Evolutionary conservation across 2,113 vertebrate genomes (phyloP).

Genomic region (Urocynchramus pylzowi): DNA sequence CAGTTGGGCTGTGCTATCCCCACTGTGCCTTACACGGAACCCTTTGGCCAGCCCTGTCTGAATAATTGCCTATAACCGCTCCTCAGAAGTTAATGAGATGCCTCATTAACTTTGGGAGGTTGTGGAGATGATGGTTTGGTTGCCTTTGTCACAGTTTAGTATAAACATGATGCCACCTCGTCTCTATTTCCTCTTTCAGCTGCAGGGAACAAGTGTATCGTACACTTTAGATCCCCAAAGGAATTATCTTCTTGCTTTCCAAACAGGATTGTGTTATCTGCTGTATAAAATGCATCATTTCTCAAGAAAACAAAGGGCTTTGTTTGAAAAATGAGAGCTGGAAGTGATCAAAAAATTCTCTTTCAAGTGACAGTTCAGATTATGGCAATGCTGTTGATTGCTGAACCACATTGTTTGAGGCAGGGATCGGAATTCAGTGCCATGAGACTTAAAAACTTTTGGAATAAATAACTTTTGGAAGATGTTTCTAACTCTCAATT

Average conservation of each 20-base stretch:
- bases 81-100: background rate
- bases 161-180: rapidly evolving
- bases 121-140: background rate
- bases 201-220: rapidly evolving
- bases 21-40: rapidly evolving
- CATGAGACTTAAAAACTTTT: background rate
- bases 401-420: background rate
- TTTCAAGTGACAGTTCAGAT: background rate
- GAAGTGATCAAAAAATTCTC: background rate
- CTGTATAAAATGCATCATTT: background rate
- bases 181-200: background rate
- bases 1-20: rapidly evolving
- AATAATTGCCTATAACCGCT: background rate
- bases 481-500: background rate
- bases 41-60: background rate
- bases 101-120: background rate
- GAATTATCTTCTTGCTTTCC: background rate
- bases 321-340: background rate
- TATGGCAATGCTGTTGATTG: background rate
- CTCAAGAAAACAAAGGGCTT: background rate
- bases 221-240: background rate
- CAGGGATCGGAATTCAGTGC: background rate
- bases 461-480: background rate
- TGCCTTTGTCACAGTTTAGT: background rate
- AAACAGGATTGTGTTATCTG: background rate